Percentiles rank a stretch among this genome's conserved stretches.
Evolutionary conservation across 2,888 invertebrate species (phyloP).

Genomic region (Mythimna lalbum): DNA sequence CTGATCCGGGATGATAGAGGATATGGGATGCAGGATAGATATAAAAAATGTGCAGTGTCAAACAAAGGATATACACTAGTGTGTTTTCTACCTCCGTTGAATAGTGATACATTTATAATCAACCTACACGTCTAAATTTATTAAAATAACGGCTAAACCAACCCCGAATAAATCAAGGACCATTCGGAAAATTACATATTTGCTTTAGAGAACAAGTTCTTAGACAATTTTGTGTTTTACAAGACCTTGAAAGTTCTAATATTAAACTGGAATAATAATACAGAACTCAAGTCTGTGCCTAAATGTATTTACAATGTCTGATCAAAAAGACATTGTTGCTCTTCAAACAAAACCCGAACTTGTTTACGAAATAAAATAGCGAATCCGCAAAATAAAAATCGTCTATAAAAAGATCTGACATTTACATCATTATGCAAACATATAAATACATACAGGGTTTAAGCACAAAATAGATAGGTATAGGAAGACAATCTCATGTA

Average conservation of each 20-base stretch:
- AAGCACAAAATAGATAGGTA: no score
- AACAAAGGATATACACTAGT: no score
- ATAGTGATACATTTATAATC: neutral
- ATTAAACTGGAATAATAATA: constrained; percentile 1
- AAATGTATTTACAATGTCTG: neutral
- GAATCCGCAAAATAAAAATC: neutral
- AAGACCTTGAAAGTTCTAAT: neutral
- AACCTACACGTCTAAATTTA: neutral
- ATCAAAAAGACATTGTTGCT: neutral
- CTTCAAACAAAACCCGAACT: neutral
- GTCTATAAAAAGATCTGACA: neutral
- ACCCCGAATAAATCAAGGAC: constrained; percentile 18
- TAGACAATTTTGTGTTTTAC: constrained; percentile 12
- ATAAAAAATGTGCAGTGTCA: no score
- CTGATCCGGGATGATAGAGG: no score
- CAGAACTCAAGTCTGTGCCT: neutral
- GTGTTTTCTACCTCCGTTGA: neutral
- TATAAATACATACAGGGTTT: no score
- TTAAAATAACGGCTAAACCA: neutral
- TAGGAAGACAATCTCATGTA: no score
- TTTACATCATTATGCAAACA: no score
- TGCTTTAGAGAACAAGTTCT: neutral
- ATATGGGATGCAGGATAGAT: no score
- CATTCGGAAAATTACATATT: constrained; percentile 6
- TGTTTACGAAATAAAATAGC: neutral